Evolutionary conservation across 2,888 invertebrate species (phyloP), one percentile per base, ranked within the genome.

Genomic region (Dynastes hyllus): DNA sequence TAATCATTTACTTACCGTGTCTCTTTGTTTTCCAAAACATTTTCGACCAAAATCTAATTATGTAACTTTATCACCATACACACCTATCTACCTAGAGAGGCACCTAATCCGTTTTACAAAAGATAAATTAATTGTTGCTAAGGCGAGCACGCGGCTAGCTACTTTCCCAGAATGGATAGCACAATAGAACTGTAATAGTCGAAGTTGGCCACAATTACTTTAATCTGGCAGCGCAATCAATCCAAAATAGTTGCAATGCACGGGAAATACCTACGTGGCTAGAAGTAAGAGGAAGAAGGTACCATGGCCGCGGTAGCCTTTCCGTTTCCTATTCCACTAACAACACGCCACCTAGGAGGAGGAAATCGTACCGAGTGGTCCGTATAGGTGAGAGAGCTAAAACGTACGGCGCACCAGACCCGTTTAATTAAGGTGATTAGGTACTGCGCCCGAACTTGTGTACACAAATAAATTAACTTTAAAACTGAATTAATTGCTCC

Each of bases 361-460:
- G 61, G 27, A 61, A 61, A 45, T 61, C 27, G 40, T 45, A 40
- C 40, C 55, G 32, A 66, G 63, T 58, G 75, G 58, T 58, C 61
- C 77, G 61, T 75, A 58, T 58, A 61, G 73, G 73, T 61, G 73
- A 50, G 73, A 61, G 73, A 61, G 73, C 61, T 50, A 55, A 75
- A 61, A 84, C 83, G 82, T 84, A 85, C 83, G 78, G 84, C 82
- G 84, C 83, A 83, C 84, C 82, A 84, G 85, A 86, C 86, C 87
- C 87, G 88, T 89, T 89, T 89, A 89, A 89, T 89, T 89, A 89
- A 88, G 87, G 88, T 89, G 88, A 89, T 89, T 89, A 89, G 87
- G 87, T 88, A 87, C 86, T 85, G 84, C 85, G 86, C 84, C 85
- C 86, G 83, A 85, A 85, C 84, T 87, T 87, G 86, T 88, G 86